Evolutionary conservation across 2,797 vertebrate species (phyloP).

Genomic region (Neosilurus hyrtlii): DNA sequence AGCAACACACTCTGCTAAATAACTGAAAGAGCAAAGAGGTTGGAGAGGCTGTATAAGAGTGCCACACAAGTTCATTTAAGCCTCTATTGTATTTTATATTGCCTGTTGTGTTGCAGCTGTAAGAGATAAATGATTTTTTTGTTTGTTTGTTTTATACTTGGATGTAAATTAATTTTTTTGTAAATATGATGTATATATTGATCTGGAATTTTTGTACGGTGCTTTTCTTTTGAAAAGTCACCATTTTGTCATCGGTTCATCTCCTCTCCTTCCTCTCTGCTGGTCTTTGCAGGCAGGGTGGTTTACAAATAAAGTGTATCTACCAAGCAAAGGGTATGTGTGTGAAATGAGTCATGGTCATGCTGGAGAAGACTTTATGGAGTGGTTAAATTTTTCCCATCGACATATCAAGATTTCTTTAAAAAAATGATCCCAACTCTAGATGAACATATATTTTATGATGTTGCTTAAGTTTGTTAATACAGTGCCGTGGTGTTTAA

Average conservation of each 20-base stretch:
- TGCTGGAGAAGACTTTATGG: too few species aligned
- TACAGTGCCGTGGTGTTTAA: too few species aligned
- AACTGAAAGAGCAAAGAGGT: constrained; percentile 26
- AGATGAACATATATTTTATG: too few species aligned
- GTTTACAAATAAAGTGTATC: constrained; percentile 75
- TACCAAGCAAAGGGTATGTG: constrained; percentile 56
- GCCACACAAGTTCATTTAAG: constrained; percentile 27
- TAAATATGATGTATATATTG: constrained; percentile 79
- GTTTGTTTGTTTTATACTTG: constrained; percentile 62
- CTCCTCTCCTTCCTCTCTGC: constrained; percentile 57
- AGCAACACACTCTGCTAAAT: neutral
- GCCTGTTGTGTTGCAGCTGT: constrained; percentile 69
- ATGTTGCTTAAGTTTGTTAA: too few species aligned
- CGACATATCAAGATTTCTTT: too few species aligned
- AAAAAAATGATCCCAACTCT: too few species aligned
- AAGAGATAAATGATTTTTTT: constrained; percentile 75
- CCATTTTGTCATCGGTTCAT: constrained; percentile 61
- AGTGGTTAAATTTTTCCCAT: too few species aligned
- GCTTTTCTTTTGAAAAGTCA: constrained; percentile 65
- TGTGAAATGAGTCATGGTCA: neutral
- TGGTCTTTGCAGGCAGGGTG: constrained; percentile 64
- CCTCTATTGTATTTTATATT: constrained; percentile 46
- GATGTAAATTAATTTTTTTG: constrained; percentile 72
- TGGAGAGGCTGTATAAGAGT: constrained; percentile 13
- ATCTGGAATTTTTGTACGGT: constrained; percentile 70